Percentiles rank a stretch among this genome's conserved stretches.
Evolutionary conservation across 2,888 invertebrate species (phyloP).

Genomic region (Hydroisotoma schaefferi): DNA sequence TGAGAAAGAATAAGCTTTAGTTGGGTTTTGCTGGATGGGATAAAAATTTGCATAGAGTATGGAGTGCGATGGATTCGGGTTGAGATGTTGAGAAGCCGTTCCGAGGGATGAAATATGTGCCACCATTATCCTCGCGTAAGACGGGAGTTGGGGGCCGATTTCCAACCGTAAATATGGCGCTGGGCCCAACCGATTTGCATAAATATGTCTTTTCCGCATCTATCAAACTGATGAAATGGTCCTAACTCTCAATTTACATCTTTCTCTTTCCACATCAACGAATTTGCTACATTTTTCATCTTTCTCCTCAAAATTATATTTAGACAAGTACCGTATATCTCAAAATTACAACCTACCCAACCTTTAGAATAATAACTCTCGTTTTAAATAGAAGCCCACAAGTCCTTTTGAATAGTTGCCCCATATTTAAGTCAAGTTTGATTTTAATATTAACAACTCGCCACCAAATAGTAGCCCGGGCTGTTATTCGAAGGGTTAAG

Average conservation of each 20-base stretch:
- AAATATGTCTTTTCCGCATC: conserved; percentile 49
- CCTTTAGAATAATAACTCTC: no score
- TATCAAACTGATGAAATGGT: conserved; percentile 48
- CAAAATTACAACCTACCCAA: neutral
- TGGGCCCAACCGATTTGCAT: conserved; percentile 49
- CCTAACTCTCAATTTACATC: conserved; percentile 47
- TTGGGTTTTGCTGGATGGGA: neutral
- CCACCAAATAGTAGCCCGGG: no score
- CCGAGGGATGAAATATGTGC: conserved; percentile 48
- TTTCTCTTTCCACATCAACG: conserved; percentile 47
- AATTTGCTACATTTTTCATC: conserved; percentile 46
- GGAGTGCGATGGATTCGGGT: conserved; percentile 47
- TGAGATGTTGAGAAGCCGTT: conserved; percentile 39
- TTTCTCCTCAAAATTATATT: neutral
- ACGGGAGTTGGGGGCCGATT: conserved; percentile 47
- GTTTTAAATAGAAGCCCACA: neutral
- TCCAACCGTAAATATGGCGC: conserved; percentile 46
- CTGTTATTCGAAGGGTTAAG: no score
- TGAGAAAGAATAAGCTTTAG: neutral
- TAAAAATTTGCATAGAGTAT: conserved; percentile 47
- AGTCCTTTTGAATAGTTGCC: no score
- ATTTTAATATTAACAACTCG: no score
- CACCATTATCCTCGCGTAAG: conserved; percentile 42
- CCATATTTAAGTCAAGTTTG: no score
- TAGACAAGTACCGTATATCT: neutral